Base-by-base conservation (phyloP, 1,140 invertebrate species). In the Ladona fulva region DNA sequence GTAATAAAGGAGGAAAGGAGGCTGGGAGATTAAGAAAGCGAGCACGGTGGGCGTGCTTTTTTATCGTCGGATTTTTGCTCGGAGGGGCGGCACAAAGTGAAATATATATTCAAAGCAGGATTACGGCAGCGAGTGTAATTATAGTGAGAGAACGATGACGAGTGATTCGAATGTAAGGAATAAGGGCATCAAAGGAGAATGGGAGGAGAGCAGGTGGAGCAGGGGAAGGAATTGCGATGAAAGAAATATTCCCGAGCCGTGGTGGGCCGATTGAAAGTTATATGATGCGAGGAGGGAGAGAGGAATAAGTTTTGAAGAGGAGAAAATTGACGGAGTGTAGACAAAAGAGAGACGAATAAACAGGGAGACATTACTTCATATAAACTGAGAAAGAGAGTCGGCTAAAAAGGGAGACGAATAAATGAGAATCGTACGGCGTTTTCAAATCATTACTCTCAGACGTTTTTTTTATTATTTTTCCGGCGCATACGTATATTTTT, bases 281-380 rank as follows among this genome's bases (percentile, higher is more conserved):
- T 52, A 52, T 52, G 44, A 52, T 19, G 44, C 44, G n/a, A n/a
- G 3, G 52, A 22, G 52, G 5, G 52, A 66, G 52, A 66, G 19
- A 66, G 3, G 52, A 66, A 66, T 66, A 66, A 66, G 52, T 66
- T 66, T 66, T 66, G 52, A 66, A 66, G 52, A 66, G 52, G 52
- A 52, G 44, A 52, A 66, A 19, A 66, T 66, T 22, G 52, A 66
- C n/a, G 29, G 29, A 37, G 29, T 37, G 29, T 5, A 8, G 29
- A 37, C 29, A 37, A 37, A 37, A 37, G 29, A 8, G 29, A 37
- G 29, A 37, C 29, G n/a, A n/a, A n/a, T 37, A 8, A 37, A 37
- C 29, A 37, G 3, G n/a, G 8, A 37, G 29, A 37, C 29, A 37
- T 37, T 37, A 37, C 29, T 37, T 37, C 29, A 37, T 37, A 37